Base-by-base conservation (phyloP, 2,888 invertebrate species). In the Dicycla oo region DNA sequence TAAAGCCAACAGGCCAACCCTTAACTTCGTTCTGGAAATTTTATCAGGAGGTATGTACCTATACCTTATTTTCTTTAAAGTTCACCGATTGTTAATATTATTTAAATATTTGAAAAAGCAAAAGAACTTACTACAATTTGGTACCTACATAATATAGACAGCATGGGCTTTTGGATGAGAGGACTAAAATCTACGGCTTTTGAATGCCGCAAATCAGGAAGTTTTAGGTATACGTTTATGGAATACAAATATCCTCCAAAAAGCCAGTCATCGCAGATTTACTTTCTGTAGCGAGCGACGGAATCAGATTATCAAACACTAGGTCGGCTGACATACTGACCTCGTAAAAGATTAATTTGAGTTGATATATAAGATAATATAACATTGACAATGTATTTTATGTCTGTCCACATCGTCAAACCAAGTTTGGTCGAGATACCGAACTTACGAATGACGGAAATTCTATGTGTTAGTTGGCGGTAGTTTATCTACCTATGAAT, bases 21-120 rank as follows among this genome's bases (percentile, higher is more conserved):
- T 71, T 89, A 92, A 93, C 88, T 86, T 90, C 84, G 86, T 93
- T 92, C 68, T 69, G 75, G 73, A 93, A 93, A 94, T 92, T 84
- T 87, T 81, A 91, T 93, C 88, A 87, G 74, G 34, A 34, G 34
- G 34, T 4, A 30, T 34, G n/a, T 34, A 34, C 34, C n/a, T n/a
- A 3, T 34, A 2, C 34, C 34, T 2, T 34, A 34, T 51, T 53
- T 64, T 56, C 56, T 34, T 62, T 60, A 34, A 57, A 58, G 20
- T 58, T 58, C 47, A 53, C 30, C 6, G 15, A 79, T 20, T 30
- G 38, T 20, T 30, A 51, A 38, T 11, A 51, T 23, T 4, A 47
- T 5, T 13, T 3, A 34, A 53, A 26, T 11, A 57, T 58, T 47
- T 11, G 3, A 38, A 38, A 53, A 62, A 13, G 1, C 7, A 6